Evolutionary conservation across 2,113 vertebrate genomes (phyloP).

Genomic region (Chlamydotis undulata): DNA sequence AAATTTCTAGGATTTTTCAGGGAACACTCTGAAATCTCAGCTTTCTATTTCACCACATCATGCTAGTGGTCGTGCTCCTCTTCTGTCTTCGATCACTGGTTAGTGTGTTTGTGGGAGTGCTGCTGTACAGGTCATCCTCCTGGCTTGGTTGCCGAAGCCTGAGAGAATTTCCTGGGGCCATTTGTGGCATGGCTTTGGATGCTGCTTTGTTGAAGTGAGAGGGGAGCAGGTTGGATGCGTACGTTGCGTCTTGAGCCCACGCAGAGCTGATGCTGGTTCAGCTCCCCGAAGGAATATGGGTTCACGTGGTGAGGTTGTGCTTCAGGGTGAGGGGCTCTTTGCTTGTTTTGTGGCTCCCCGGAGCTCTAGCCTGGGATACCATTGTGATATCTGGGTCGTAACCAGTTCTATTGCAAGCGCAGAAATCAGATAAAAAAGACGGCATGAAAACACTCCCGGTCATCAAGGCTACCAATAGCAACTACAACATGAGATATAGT

Average conservation of each 20-base stretch:
- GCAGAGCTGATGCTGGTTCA: not conserved
- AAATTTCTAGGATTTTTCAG: not conserved
- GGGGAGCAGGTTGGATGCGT: not conserved
- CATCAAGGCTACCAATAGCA: not conserved
- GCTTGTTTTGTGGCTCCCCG: not conserved
- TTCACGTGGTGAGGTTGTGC: not conserved
- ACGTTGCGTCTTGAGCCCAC: not conserved
- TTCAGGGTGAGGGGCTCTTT: not conserved
- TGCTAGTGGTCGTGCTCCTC: not conserved
- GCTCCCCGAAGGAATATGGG: accelerated
- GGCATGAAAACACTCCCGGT: not conserved
- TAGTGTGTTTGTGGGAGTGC: not conserved
- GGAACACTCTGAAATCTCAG: not conserved
- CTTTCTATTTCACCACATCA: not conserved
- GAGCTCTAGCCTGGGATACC: not conserved
- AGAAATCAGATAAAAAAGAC: not conserved
- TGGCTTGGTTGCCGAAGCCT: not conserved
- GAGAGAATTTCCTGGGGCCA: not conserved
- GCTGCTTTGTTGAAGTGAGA: too few relatives aligned
- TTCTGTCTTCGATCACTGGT: not conserved
- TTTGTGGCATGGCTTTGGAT: not conserved
- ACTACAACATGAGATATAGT: not conserved
- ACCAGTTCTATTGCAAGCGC: not conserved
- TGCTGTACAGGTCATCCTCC: not conserved
- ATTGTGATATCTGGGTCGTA: not conserved